A percentile compares a stretch with the other conserved stretches of the same genome.
phyloP scores from a whole-genome alignment of 2,113 vertebrate species.

The pig (Sus scrofa) region DNA sequence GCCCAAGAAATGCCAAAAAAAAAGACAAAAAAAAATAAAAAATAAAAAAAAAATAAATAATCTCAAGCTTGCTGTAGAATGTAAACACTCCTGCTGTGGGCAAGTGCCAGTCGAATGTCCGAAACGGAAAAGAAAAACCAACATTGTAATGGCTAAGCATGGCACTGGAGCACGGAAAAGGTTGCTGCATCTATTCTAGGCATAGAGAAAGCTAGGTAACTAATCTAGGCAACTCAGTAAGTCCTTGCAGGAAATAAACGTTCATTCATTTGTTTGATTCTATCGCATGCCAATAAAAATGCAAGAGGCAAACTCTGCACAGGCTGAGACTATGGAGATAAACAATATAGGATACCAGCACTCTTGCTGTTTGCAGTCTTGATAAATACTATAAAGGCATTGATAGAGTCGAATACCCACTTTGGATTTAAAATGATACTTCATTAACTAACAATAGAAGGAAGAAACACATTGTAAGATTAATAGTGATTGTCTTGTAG shows the following conservation, averaged over 20 bases:
- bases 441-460: not conserved
- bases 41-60: too few relatives aligned
- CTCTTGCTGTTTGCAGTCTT: not conserved
- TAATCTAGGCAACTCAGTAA: not conserved
- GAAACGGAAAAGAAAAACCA: not conserved
- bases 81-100: not conserved
- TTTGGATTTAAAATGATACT: slow-evolving; percentile 17
- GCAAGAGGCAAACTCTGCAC: not conserved
- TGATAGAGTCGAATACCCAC: not conserved
- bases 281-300: not conserved
- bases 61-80: not conserved
- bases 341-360: not conserved
- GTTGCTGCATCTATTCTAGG: fast-evolving
- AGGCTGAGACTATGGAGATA: not conserved
- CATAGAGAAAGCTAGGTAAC: not conserved
- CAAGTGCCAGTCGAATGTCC: not conserved
- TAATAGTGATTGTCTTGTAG: not conserved
- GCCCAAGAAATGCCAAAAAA: too few relatives aligned
- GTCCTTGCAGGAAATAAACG: not conserved
- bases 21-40: too few relatives aligned
- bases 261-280: not conserved
- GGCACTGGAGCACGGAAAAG: not conserved
- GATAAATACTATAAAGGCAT: not conserved
- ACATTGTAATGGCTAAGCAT: fast-evolving
- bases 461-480: not conserved